Conservation (phyloP, 1,140 invertebrate species). For the Drosophila ogumai region DNA sequence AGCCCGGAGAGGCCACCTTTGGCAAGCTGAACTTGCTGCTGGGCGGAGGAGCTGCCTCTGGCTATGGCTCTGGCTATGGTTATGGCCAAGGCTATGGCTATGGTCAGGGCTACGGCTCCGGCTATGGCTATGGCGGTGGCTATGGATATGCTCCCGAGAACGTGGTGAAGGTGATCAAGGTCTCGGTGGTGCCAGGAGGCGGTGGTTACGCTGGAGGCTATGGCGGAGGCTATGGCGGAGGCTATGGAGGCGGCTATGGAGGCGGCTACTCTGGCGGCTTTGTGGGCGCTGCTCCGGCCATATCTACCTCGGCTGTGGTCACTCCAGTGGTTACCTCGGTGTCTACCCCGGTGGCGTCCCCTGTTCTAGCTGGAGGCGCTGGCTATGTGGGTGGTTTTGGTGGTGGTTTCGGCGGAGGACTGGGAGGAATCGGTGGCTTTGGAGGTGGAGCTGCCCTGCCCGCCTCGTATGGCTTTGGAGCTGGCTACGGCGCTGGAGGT, state of each 20-base stretch:
- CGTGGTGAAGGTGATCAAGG: constrained; percentile 76
- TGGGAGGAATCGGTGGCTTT: constrained; percentile 24
- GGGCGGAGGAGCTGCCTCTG: constrained; percentile 52
- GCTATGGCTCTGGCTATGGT: constrained; percentile 40
- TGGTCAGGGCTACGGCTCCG: constrained; percentile 39
- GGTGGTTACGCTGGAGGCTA: constrained; percentile 32
- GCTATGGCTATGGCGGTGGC: constrained; percentile 46
- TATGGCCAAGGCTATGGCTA: constrained; percentile 43
- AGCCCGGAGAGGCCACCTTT: constrained; percentile 62
- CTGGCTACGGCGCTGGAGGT: constrained; percentile 64
- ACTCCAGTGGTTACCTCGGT: constrained; percentile 71
- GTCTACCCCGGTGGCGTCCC: constrained; percentile 57
- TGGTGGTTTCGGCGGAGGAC: too few species aligned
- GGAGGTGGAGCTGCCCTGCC: constrained; percentile 19
- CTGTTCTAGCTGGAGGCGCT: constrained; percentile 54
- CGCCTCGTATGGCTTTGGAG: not conserved
- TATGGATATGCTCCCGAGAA: constrained; percentile 68
- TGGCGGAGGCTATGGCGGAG: constrained; percentile 26
- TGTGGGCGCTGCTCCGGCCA: constrained; percentile 65
- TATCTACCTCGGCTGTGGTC: constrained; percentile 72
- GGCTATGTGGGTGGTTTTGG: constrained; percentile 43
- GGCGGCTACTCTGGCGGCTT: constrained; percentile 51
- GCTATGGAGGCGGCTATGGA: constrained; percentile 48
- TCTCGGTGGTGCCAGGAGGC: constrained; percentile 55
- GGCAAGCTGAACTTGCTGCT: constrained; percentile 69